Conservation (phyloP, 2,113 vertebrate genomes). For the Dermatemys mawii region DNA sequence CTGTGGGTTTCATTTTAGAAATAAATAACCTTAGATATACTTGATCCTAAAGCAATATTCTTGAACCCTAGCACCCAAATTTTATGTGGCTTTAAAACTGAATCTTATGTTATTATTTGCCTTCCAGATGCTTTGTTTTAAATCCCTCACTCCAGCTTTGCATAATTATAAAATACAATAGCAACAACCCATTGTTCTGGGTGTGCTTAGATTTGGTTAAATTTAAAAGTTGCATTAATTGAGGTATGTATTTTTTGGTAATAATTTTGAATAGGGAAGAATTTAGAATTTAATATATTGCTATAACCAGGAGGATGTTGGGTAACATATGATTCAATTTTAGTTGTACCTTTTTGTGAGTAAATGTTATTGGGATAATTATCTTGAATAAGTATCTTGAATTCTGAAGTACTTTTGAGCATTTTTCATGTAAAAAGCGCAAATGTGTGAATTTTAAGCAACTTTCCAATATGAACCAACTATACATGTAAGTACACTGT, state of each 20-base stretch:
- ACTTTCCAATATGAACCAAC: background rate
- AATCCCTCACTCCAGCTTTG: background rate
- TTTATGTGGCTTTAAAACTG: background rate
- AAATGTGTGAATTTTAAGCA: background rate
- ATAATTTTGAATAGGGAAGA: background rate
- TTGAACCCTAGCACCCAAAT: background rate
- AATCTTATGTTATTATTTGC: background rate
- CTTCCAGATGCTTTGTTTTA: background rate
- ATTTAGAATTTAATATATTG: background rate
- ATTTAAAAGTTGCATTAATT: background rate
- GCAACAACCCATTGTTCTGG: background rate
- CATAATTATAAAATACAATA: background rate
- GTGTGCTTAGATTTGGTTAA: background rate
- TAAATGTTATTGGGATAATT: background rate
- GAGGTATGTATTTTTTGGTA: background rate
- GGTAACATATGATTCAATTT: background rate
- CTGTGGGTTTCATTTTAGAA: background rate
- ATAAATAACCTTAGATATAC: background rate
- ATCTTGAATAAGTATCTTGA: background rate
- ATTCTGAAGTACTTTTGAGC: background rate
- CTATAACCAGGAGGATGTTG: background rate
- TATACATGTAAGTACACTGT: background rate
- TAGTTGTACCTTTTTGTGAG: background rate
- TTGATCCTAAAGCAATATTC: background rate
- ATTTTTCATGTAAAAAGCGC: background rate